A percentile compares a stretch with the other conserved stretches of the same genome.
These are phyloP conservation scores for Prietella phreatophila DNA, from an alignment of 2,113 vertebrate species.

Conservation along the genomic window DNA sequence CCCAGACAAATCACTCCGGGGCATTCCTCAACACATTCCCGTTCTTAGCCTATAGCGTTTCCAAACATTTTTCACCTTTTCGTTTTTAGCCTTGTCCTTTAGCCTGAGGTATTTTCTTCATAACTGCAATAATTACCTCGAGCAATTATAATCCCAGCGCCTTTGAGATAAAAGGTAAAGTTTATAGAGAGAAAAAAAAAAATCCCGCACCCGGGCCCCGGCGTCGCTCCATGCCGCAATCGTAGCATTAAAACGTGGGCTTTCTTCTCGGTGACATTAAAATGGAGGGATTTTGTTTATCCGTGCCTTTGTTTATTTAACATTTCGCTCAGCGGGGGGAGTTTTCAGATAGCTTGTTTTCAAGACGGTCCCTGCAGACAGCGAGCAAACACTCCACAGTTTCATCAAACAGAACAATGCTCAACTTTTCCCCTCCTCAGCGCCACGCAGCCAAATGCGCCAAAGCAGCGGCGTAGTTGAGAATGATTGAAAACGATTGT, in stretches of 20 bases:
- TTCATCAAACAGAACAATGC: conserved; percentile 81
- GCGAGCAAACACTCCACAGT: conserved; percentile 80
- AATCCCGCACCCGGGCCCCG: conserved; percentile 57
- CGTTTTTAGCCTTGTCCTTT: conserved; percentile 33
- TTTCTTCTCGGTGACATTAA: conserved; percentile 80
- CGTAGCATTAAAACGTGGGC: conserved; percentile 70
- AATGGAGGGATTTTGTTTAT: conserved; percentile 82
- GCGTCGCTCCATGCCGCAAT: conserved; percentile 61
- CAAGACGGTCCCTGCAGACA: conserved; percentile 80
- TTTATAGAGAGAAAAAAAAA: conserved; percentile 60
- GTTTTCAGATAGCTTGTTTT: conserved; percentile 81
- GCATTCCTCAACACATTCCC: conserved; percentile 15
- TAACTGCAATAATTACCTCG: conserved; percentile 52
- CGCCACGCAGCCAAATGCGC: conserved; percentile 70
- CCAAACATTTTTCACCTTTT: conserved; percentile 36
- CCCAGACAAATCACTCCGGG: neutral
- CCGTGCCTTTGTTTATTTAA: conserved; percentile 80
- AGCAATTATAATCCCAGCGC: conserved; percentile 54
- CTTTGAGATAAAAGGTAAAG: conserved; percentile 59
- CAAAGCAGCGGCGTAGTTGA: conserved; percentile 70
- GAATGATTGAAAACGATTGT: conserved; percentile 77
- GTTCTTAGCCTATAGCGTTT: neutral
- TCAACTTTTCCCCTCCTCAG: conserved; percentile 75
- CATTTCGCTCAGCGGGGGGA: conserved; percentile 79
- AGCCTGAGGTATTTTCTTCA: conserved; percentile 43